phyloP scores from a whole-genome alignment of 2,888 invertebrate genomes.

The Callosobruchus maculatus region DNA sequence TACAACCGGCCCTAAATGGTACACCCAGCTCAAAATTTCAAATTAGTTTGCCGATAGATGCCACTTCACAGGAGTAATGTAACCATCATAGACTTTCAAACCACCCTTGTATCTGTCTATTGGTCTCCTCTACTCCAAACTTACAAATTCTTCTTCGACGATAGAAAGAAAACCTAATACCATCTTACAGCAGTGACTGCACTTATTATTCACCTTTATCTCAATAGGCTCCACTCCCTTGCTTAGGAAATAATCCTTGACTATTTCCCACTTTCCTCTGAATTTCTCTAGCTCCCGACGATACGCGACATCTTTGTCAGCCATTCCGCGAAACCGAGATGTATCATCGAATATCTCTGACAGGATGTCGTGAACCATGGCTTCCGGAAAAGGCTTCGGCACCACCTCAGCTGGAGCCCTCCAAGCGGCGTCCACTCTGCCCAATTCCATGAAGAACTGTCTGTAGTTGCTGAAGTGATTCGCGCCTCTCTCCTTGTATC shows the following conservation, averaged over 20 bases:
- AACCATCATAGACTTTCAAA: too few species aligned
- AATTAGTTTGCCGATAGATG: too few species aligned
- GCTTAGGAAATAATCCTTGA: constrained; percentile 29
- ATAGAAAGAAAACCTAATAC: too few species aligned
- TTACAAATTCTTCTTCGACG: too few species aligned
- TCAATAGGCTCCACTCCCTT: constrained; percentile 27
- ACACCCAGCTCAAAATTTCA: too few species aligned
- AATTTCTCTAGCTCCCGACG: constrained; percentile 25
- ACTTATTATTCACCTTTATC: constrained; percentile 17
- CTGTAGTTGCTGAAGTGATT: constrained; percentile 6
- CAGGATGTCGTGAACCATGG: constrained; percentile 19
- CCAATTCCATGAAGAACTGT: constrained; percentile 35
- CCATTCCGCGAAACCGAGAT: neutral
- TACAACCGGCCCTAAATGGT: too few species aligned
- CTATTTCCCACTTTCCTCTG: constrained; percentile 26
- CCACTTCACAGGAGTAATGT: too few species aligned
- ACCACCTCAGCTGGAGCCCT: constrained; percentile 28
- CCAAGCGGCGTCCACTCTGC: constrained; percentile 34
- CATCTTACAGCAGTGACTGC: too few species aligned
- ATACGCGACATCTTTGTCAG: constrained; percentile 16
- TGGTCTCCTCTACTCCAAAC: too few species aligned
- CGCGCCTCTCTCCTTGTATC: neutral
- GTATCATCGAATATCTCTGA: constrained; percentile 24
- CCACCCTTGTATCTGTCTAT: too few species aligned
- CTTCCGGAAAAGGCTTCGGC: constrained; percentile 13